phyloP scores from a whole-genome alignment of 2,888 invertebrate genomes.

The Serripes groenlandicus region DNA sequence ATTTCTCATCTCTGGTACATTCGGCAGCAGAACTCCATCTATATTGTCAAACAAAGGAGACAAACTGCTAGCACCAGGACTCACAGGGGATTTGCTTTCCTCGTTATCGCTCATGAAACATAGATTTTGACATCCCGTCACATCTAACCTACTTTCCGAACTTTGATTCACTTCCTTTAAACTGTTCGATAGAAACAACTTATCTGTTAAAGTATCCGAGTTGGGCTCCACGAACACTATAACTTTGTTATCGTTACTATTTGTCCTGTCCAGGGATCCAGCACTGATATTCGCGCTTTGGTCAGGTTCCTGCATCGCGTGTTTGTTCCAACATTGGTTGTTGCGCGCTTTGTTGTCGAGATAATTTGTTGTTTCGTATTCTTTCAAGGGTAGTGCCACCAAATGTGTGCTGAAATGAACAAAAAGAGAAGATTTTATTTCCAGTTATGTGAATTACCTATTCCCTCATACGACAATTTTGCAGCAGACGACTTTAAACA shows the following conservation, averaged over 20 bases:
- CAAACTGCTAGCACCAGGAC: slow-evolving; percentile 40
- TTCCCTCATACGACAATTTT: too few relatives aligned
- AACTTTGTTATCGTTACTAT: not conserved
- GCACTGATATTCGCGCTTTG: not conserved
- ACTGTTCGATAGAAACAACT: not conserved
- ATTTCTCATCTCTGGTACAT: slow-evolving; percentile 6
- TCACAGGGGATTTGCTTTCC: not conserved
- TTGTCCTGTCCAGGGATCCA: slow-evolving; percentile 4
- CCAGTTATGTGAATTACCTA: not conserved
- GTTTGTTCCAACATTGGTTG: slow-evolving; percentile 48
- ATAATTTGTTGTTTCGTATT: slow-evolving; percentile 56
- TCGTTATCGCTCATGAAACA: slow-evolving; percentile 23
- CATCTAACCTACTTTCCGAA: not conserved
- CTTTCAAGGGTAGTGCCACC: slow-evolving; percentile 32
- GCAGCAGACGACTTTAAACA: too few relatives aligned
- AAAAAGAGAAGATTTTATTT: not conserved
- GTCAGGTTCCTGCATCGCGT: not conserved
- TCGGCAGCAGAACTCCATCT: slow-evolving; percentile 37
- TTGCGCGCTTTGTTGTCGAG: slow-evolving; percentile 64
- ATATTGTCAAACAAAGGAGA: slow-evolving; percentile 47
- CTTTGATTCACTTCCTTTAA: not conserved
- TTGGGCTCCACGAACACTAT: not conserved
- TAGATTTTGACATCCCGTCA: slow-evolving; percentile 13
- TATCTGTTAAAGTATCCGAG: not conserved
- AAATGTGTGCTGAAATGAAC: slow-evolving; percentile 7